Conservation (phyloP, 1,140 invertebrate genomes). For the Cepaea nemoralis region DNA sequence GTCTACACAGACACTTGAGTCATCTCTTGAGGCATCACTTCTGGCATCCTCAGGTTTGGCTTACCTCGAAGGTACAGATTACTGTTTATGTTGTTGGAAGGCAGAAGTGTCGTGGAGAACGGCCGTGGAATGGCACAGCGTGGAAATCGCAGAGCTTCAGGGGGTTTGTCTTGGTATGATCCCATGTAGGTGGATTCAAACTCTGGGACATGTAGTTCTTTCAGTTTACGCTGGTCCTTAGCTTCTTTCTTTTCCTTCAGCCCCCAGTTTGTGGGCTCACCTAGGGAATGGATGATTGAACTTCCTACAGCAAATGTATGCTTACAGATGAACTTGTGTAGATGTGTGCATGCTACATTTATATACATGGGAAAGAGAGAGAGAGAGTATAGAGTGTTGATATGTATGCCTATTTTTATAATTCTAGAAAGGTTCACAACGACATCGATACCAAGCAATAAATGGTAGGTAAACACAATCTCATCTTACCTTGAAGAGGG, state of each 20-base stretch:
- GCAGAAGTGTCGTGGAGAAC: constrained; percentile 31
- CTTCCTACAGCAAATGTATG: no score
- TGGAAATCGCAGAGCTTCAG: constrained; percentile 9
- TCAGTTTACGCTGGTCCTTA: neutral
- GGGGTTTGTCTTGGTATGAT: constrained; percentile 25
- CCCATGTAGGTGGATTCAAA: constrained; percentile 31
- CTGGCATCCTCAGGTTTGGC: constrained; percentile 25
- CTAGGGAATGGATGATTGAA: constrained; percentile 16
- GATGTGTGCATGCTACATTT: no score
- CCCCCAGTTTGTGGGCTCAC: constrained; percentile 29
- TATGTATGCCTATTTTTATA: no score
- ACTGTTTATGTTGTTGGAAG: constrained; percentile 34
- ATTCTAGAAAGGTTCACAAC: no score
- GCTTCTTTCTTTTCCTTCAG: constrained; percentile 24
- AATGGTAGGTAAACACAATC: no score
- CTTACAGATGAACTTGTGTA: no score
- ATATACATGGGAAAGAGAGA: no score
- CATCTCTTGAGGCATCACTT: constrained; percentile 31
- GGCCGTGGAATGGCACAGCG: constrained; percentile 21
- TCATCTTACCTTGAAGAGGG: no score
- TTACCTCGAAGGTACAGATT: constrained; percentile 30
- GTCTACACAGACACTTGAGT: constrained; percentile 24
- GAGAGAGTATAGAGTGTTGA: no score
- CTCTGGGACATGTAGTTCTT: constrained; percentile 14
- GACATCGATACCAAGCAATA: no score